Evolutionary conservation across 1,140 invertebrate genomes (phyloP), one percentile per base, ranked within the genome.

Genomic region (Sycobia sp.): DNA sequence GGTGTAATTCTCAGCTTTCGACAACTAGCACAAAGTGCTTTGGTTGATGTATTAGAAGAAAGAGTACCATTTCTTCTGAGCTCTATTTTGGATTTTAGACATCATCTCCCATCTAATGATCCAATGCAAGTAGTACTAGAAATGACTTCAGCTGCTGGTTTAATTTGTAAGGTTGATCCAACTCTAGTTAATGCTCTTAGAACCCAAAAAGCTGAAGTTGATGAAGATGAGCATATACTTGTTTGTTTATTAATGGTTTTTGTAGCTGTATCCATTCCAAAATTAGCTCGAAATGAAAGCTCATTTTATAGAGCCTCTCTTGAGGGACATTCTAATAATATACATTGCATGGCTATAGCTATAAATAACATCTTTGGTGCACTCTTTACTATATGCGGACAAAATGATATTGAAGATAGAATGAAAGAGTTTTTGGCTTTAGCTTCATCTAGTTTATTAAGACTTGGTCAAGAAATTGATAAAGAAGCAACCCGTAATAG

Each of bases 171-270:
- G 80, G 93, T 99, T 1, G 97, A 99, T 82, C 95, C 97, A 0
- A 94, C 94, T 0, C 82, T 99, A 18, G 94, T 96, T 1, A 88
- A 89, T 49, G 93, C 95, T 7, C 80, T 99, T 1, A 87, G 91
- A 68, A 88, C 87, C 58, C 94, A 98, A 68, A 97, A 97, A 77
- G 87, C 87, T 59, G 95, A 94, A 69, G 20, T 56, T 8, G 91
- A 94, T 62, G 95, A 97, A 67, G 92, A 94, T 72, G 96, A 99
- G 71, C 97, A 99, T 84, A 83, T 94, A 14, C 84, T 96, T 23
- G 93, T 97, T 1, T 99, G 97, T 80, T 82, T 99, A 7, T 79
- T 99, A 18, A 97, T 99, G 95, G 97, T 99, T 4, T 99, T 99
- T 82, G 92, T 99, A 1, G 97, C 97, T 0, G 96, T 99, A 27